Conservation (phyloP, 2,888 invertebrate species). For the Gandaritis pyraliata region DNA sequence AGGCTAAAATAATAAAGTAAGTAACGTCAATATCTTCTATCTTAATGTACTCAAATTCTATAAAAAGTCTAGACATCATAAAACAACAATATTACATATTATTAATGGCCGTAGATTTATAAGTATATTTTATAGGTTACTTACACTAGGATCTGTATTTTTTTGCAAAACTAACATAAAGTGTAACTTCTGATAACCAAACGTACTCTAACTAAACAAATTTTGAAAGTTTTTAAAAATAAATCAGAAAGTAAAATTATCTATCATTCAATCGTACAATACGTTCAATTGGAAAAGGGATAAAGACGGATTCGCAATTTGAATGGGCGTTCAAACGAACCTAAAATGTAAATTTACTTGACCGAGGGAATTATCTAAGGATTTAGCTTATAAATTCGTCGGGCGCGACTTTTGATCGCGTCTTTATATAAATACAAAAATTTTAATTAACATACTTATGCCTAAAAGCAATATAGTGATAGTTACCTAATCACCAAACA, state of each 20-base stretch:
- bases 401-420: slow-evolving; percentile 10
- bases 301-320: slow-evolving; percentile 29
- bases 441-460: too few species aligned
- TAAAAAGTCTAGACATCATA: slow-evolving; percentile 20
- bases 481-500: too few species aligned
- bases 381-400: slow-evolving; percentile 16
- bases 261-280: slow-evolving; percentile 18
- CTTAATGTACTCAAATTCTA: slow-evolving; percentile 1
- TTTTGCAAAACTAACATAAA: too few species aligned
- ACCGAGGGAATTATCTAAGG: slow-evolving; percentile 53
- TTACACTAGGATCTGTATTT: neutral
- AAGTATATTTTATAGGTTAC: neutral
- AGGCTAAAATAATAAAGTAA: too few species aligned
- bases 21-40: neutral
- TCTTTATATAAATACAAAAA: neutral
- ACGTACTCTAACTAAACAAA: too few species aligned
- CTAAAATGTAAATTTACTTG: slow-evolving; percentile 61
- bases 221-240: neutral
- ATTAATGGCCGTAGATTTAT: slow-evolving; percentile 7
- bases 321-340: slow-evolving; percentile 36
- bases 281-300: slow-evolving; percentile 29
- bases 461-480: too few species aligned
- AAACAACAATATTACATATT: slow-evolving; percentile 2
- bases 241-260: slow-evolving; percentile 3
- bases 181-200: too few species aligned